A percentile compares a stretch with the other conserved stretches of the same genome.
phyloP scores from a whole-genome alignment of 2,113 vertebrate species.

The Drymodes brunneopygia region DNA sequence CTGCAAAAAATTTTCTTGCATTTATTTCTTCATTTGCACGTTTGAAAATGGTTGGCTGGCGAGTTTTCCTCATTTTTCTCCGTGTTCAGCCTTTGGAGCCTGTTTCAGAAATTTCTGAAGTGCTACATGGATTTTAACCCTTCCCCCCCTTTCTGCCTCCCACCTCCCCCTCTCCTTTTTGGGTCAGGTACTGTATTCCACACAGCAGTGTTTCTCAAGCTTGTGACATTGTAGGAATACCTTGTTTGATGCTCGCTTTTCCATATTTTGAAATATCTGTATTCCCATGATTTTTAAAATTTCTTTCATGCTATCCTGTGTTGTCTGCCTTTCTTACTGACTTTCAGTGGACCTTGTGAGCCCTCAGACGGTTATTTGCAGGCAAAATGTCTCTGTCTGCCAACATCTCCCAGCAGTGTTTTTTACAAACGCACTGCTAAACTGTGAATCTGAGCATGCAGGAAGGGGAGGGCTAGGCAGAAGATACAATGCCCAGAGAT shows the following conservation, averaged over 20 bases:
- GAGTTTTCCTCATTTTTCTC: background rate
- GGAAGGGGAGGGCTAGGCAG: background rate
- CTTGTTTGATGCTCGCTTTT: background rate
- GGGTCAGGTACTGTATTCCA: background rate
- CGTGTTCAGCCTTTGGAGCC: background rate
- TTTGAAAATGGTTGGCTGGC: background rate
- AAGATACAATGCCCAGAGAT: background rate
- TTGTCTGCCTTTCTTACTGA: background rate
- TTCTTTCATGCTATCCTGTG: background rate
- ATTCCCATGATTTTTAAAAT: background rate
- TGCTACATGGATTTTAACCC: background rate
- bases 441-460: background rate
- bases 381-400: background rate
- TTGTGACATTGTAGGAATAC: background rate
- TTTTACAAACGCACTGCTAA: background rate
- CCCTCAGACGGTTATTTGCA: background rate
- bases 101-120: background rate
- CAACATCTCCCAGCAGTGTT: background rate
- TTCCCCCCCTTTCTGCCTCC: background rate
- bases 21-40: background rate
- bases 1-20: background rate
- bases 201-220: background rate
- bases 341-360: background rate
- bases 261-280: background rate
- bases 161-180: background rate